These are phyloP conservation scores for Phoebastria nigripes DNA, from an alignment of 2,797 vertebrate species.

Conservation along the genomic window DNA sequence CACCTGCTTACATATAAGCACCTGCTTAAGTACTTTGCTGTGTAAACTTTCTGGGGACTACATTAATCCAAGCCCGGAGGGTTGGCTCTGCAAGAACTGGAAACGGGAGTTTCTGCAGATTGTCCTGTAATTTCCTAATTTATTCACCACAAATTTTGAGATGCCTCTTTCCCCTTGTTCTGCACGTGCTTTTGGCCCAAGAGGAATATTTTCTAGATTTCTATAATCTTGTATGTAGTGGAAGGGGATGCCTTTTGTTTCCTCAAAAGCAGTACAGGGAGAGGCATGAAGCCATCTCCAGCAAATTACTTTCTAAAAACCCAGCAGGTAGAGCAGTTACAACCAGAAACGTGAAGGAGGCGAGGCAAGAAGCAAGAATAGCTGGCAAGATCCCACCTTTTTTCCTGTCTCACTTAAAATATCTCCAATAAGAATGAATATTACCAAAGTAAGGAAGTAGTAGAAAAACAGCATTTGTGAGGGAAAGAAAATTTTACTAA, in stretches of 20 bases:
- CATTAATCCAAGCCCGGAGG: neutral
- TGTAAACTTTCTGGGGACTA: neutral
- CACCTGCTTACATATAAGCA: neutral
- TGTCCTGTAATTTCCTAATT: neutral
- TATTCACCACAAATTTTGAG: neutral
- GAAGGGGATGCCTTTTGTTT: neutral
- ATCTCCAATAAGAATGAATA: neutral
- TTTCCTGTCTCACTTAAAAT: neutral
- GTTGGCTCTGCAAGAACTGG: neutral
- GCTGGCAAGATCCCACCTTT: neutral
- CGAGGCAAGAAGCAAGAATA: neutral
- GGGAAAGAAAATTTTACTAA: neutral
- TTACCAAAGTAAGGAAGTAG: neutral
- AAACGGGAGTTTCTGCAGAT: neutral
- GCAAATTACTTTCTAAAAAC: neutral
- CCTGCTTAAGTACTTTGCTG: neutral
- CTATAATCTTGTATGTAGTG: neutral
- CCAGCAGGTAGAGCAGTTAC: accelerated
- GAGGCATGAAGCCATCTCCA: neutral
- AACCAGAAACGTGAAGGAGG: accelerated
- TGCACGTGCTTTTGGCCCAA: neutral
- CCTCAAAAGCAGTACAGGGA: neutral
- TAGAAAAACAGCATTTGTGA: neutral
- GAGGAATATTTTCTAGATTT: neutral
- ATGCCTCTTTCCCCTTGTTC: neutral